Percentiles rank a stretch among this genome's conserved stretches.
phyloP scores from a whole-genome alignment of 1,140 invertebrate genomes.

The Kradibia gibbosae region DNA sequence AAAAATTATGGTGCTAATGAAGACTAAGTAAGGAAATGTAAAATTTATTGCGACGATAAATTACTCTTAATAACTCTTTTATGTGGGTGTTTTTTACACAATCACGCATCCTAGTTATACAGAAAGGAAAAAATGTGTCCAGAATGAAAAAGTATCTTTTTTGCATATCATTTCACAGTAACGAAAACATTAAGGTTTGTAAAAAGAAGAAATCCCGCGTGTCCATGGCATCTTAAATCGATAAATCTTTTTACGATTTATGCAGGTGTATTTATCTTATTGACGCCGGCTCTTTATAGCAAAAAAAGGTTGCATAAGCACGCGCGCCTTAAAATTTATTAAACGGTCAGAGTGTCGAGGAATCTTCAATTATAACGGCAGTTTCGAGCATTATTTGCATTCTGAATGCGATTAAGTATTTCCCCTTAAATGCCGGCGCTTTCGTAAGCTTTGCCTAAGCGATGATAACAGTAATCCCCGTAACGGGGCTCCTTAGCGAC shows the following conservation, averaged over 20 bases:
- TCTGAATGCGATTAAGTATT: background rate
- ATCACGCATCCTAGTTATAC: too few species aligned
- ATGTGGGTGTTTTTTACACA: too few species aligned
- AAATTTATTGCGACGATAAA: background rate
- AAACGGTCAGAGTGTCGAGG: background rate
- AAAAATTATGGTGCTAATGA: too few species aligned
- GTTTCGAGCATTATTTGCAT: background rate
- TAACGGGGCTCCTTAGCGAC: too few species aligned
- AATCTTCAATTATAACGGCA: background rate
- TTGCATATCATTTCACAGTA: background rate
- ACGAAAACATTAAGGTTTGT: background rate
- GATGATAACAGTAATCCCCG: too few species aligned
- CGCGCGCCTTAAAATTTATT: background rate
- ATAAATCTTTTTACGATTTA: background rate
- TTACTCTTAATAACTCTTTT: background rate
- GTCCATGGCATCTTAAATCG: background rate
- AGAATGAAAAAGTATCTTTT: background rate
- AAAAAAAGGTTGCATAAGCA: background rate
- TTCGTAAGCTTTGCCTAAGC: too few species aligned
- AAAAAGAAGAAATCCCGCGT: background rate
- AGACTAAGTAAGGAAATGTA: background rate
- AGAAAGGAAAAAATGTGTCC: too few species aligned
- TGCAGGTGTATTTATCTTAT: slow-evolving; percentile 4
- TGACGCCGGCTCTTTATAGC: background rate
- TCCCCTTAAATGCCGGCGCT: too few species aligned